Percentiles rank a stretch among this genome's conserved stretches.
Conservation (phyloP, 2,113 vertebrate genomes). For the Microcebus murinus region DNA sequence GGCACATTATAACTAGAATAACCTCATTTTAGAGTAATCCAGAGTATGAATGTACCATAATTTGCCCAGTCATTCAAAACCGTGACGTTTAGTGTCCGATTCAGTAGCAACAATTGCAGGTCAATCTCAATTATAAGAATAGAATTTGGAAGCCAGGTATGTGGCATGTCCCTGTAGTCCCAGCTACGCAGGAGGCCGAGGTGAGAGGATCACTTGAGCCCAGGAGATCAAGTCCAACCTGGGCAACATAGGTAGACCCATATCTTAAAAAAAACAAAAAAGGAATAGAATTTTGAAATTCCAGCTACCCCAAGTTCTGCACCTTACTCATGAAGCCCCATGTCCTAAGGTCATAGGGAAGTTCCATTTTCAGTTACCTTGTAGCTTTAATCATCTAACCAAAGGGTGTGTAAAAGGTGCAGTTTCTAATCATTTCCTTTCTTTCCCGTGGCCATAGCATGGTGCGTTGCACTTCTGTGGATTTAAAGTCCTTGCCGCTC, state of each 20-base stretch:
- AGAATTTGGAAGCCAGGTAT: background rate
- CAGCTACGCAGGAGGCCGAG: too few species aligned
- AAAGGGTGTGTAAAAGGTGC: too few species aligned
- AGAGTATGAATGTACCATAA: background rate
- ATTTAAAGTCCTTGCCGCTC: conserved; percentile 84
- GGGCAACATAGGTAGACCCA: too few species aligned
- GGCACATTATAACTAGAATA: background rate
- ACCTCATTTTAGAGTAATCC: background rate
- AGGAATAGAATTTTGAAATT: background rate
- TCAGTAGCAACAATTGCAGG: background rate
- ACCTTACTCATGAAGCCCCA: fast-evolving
- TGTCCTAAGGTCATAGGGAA: background rate
- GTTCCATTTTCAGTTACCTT: fast-evolving
- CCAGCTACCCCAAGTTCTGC: background rate
- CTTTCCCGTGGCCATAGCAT: conserved; percentile 76
- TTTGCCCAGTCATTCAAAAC: background rate
- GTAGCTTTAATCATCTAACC: background rate
- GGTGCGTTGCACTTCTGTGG: conserved; percentile 87
- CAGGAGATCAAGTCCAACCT: too few species aligned
- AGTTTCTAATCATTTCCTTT: background rate
- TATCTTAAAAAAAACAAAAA: too few species aligned
- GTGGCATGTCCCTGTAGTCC: too few species aligned
- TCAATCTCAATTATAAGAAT: background rate
- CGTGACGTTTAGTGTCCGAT: background rate
- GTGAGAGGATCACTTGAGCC: too few species aligned